Base-by-base conservation (phyloP, 2,888 invertebrate species). In the Sinodicranocentrus sp. region DNA sequence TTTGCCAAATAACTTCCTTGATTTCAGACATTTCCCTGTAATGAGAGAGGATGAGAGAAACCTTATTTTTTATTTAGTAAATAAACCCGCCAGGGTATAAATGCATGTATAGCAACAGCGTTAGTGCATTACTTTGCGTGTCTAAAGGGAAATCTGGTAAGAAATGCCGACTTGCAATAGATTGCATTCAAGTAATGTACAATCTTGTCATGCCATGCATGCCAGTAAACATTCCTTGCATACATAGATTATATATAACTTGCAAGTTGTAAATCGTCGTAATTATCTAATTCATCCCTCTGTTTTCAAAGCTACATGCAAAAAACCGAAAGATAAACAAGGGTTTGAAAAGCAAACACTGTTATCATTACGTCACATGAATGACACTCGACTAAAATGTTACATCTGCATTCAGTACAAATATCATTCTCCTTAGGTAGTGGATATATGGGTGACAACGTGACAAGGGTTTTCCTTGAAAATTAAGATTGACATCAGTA, bases 181-280 rank as follows among this genome's bases (percentile, higher is more conserved):
- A 72, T 33, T 19, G 2, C n/a, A n/a, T n/a, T n/a, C n/a, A n/a
- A n/a, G n/a, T n/a, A 23, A 15, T 15, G 21, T 19, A 39, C 48
- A 52, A 75, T 28, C 52, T 72, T 71, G 61, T 75, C 63, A 65
- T 75, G 75, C 26, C 65, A 75, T 75, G 52, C 33, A 26, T 71
- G 19, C 44, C 17, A 39, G 28, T 17, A 33, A 70, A 43, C 72
- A 72, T 72, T 72, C 72, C 61, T n/a, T 44, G 33, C 3, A 33
- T 3, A 33, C 33, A n/a, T 39, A 39, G n/a, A 48, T 6, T n/a
- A 15, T 48, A 3, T 48, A n/a, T 10, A 15, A 48, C n/a, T 48
- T n/a, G 5, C n/a, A 48, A 48, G 48, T n/a, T 48, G 48, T 48
- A 75, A 75, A 48, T 75, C 52, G 63, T 61, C 61, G 43, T 63